Evolutionary conservation across 2,888 invertebrate genomes (phyloP), one percentile per base, ranked within the genome.

Genomic region (Hyppa rectilinea): DNA sequence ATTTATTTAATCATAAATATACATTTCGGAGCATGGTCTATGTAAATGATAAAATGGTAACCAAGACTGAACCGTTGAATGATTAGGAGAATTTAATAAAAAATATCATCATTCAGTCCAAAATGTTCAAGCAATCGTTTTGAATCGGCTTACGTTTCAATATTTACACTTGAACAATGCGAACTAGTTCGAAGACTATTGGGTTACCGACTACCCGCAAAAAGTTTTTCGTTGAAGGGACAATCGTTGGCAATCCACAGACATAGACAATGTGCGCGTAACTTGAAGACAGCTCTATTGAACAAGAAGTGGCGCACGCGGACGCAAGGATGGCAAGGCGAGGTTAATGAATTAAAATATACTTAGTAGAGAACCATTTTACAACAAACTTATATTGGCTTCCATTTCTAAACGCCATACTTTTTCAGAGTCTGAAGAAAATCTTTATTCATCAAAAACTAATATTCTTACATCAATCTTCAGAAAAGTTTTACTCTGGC

Each of bases 211-310:
- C 9, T 49, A n/a, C 67, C 2, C 81, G 65, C 80, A 78, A 71
- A 76, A 79, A 80, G 12, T 62, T 64, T 61, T 52, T 68, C 71
- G 65, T 65, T 72, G 47, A 55, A 63, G 47, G 73, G 62, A 78
- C 78, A 74, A 78, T 73, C 82, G 79, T 60, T 69, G 58, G 63
- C 75, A 72, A 75, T 63, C 62, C 65, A 71, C 82, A 69, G 40
- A 60, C 67, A 76, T 84, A 86, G 84, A 85, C 85, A 85, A 86
- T 83, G 68, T 76, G 63, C 80, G 75, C 80, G 86, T 80, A 86
- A 85, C 85, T 80, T 80, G 85, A 85, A 85, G 77, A 80, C 83
- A 49, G 53, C 80, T 75, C 85, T 86, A 85, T 86, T 80, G 71
- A 85, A 65, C 34, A 29, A 69, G 40, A 55, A 58, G 59, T 67